Conservation (phyloP, 2,888 invertebrate species). For the Operophtera brumata region DNA sequence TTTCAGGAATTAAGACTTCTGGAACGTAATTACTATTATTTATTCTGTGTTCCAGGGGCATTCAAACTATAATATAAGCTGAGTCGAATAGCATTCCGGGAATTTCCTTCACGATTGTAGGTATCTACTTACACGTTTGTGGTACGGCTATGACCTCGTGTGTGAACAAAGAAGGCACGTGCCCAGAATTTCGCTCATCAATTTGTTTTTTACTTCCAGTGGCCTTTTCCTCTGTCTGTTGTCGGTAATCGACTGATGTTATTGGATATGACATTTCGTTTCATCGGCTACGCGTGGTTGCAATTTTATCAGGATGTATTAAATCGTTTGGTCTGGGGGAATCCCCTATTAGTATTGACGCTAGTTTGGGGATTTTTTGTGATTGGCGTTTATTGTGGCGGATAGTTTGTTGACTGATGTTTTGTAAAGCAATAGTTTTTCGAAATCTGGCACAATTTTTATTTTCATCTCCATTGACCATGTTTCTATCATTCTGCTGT, state of each 20-base stretch:
- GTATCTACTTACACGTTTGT: slow-evolving; percentile 22
- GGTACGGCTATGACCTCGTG: slow-evolving; percentile 37
- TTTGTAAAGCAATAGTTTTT: neutral
- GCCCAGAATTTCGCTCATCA: slow-evolving; percentile 44
- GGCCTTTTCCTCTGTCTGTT: slow-evolving; percentile 28
- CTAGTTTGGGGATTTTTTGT: slow-evolving; percentile 10
- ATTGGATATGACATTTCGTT: slow-evolving; percentile 30
- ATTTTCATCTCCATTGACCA: neutral
- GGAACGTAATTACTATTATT: neutral
- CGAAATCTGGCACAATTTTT: neutral
- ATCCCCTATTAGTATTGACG: slow-evolving; percentile 4
- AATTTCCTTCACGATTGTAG: slow-evolving; percentile 31
- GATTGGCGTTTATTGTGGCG: neutral
- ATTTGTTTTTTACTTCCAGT: slow-evolving; percentile 31
- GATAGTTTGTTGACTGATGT: neutral
- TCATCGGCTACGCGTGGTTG: slow-evolving; percentile 15
- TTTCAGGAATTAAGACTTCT: neutral
- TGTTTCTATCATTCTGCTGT: no score
- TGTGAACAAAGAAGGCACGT: slow-evolving; percentile 45
- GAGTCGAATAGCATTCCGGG: slow-evolving; percentile 26
- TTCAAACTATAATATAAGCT: slow-evolving; percentile 14
- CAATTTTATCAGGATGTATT: slow-evolving; percentile 20
- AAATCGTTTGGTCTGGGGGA: slow-evolving; percentile 7
- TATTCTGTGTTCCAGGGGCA: slow-evolving; percentile 10
- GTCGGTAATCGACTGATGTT: slow-evolving; percentile 32